phyloP scores from a whole-genome alignment of 2,113 vertebrate species.

The Pleuronectes platessa region DNA sequence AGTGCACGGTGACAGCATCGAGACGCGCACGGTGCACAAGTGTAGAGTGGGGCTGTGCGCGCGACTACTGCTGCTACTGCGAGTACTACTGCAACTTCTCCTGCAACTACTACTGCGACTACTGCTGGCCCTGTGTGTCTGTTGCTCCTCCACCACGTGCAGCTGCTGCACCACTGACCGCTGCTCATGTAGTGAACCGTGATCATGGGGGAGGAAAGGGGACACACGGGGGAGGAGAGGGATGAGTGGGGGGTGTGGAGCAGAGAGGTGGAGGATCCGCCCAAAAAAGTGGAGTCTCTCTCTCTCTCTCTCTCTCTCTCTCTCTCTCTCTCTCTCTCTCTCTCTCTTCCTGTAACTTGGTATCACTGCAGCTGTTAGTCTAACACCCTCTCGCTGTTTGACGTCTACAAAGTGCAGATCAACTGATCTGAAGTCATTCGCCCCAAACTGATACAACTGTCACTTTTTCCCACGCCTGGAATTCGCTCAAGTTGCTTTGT shows the following conservation, averaged over 20 bases:
- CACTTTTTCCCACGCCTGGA: no score
- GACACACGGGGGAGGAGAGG: constrained; percentile 5
- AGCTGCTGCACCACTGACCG: neutral
- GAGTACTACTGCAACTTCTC: neutral
- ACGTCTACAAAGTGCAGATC: no score
- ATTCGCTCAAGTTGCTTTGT: no score
- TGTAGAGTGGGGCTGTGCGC: neutral
- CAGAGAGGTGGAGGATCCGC: neutral
- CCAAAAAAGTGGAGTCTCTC: neutral
- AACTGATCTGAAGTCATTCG: no score
- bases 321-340: no score
- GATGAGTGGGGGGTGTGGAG: constrained; percentile 6
- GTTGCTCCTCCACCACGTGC: constrained; percentile 58
- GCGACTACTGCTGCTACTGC: neutral
- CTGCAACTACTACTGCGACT: neutral
- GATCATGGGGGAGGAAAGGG: neutral
- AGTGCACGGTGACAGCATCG: neutral
- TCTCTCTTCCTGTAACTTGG: no score
- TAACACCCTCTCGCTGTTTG: no score
- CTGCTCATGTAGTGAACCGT: neutral
- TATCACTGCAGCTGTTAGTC: no score
- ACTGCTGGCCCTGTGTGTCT: neutral
- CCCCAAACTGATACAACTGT: no score
- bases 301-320: no score
- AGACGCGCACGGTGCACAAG: neutral